Evolutionary conservation across 2,888 invertebrate species (phyloP).

Genomic region (Elegia similella): DNA sequence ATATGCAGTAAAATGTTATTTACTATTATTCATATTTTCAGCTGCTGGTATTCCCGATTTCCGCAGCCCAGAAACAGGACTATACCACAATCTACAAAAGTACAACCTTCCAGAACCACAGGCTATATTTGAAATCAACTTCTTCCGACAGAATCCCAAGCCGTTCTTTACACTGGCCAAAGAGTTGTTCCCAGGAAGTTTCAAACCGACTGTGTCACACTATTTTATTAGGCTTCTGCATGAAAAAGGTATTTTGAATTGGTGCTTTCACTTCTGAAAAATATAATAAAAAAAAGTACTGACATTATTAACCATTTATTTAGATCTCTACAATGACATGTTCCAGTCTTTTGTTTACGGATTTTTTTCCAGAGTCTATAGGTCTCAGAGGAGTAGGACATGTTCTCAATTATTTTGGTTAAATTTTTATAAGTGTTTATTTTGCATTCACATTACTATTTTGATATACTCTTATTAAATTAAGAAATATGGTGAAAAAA

Average conservation of each 20-base stretch:
- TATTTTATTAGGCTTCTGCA: constrained; percentile 93
- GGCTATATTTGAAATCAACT: constrained; percentile 95
- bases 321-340: too few relatives aligned
- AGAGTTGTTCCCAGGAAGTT: constrained; percentile 92
- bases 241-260: constrained; percentile 89
- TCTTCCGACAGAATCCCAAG: constrained; percentile 92
- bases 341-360: too few relatives aligned
- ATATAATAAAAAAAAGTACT: too few relatives aligned
- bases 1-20: neutral
- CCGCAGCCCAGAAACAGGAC: constrained; percentile 94
- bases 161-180: constrained; percentile 96
- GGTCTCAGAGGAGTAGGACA: too few relatives aligned
- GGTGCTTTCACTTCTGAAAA: too few relatives aligned
- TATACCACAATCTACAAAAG: constrained; percentile 95
- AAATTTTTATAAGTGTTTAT: too few relatives aligned
- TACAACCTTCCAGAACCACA: constrained; percentile 95
- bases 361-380: too few relatives aligned
- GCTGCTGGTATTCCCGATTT: constrained; percentile 98
- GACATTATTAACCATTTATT: too few relatives aligned
- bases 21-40: constrained; percentile 54
- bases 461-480: too few relatives aligned
- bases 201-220: constrained; percentile 94
- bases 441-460: too few relatives aligned
- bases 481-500: too few relatives aligned
- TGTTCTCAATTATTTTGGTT: too few relatives aligned